Evolutionary conservation across 2,888 invertebrate genomes (phyloP).

Genomic region (Watsonalla binaria): DNA sequence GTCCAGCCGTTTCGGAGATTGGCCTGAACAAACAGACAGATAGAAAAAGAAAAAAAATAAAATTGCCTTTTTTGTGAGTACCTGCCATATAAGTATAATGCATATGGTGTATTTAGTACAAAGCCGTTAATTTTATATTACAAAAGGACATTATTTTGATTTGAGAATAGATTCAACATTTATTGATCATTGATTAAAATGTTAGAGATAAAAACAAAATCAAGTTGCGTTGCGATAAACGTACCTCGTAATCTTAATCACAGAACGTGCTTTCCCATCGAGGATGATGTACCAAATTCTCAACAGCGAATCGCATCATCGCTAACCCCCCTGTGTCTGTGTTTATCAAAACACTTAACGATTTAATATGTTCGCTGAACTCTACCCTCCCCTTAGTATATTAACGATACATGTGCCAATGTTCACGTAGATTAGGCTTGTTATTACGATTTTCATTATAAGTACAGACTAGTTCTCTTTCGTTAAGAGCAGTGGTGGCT

Average conservation of each 20-base stretch:
- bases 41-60: too few species aligned
- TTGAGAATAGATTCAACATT: too few species aligned
- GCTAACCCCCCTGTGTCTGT: constrained; percentile 63
- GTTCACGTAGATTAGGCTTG: constrained; percentile 47
- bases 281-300: constrained; percentile 65
- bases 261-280: constrained; percentile 48
- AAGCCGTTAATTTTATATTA: too few species aligned
- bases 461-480: constrained; percentile 17
- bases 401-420: constrained; percentile 46
- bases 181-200: not conserved
- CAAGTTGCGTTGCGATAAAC: constrained; percentile 12
- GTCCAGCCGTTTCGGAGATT: too few species aligned
- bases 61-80: too few species aligned
- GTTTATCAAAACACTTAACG: constrained; percentile 78
- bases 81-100: too few species aligned
- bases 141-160: too few species aligned
- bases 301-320: constrained; percentile 62
- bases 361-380: constrained; percentile 73
- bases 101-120: too few species aligned
- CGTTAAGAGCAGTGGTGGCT: too few species aligned
- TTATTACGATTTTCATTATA: constrained; percentile 28
- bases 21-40: too few species aligned
- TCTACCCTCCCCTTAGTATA: constrained; percentile 41
- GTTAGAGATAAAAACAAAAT: not conserved
- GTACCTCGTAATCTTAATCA: constrained; percentile 30